Evolutionary conservation across 2,888 invertebrate species (phyloP), one percentile per base, ranked within the genome.

Genomic region (Eudemis profundana): DNA sequence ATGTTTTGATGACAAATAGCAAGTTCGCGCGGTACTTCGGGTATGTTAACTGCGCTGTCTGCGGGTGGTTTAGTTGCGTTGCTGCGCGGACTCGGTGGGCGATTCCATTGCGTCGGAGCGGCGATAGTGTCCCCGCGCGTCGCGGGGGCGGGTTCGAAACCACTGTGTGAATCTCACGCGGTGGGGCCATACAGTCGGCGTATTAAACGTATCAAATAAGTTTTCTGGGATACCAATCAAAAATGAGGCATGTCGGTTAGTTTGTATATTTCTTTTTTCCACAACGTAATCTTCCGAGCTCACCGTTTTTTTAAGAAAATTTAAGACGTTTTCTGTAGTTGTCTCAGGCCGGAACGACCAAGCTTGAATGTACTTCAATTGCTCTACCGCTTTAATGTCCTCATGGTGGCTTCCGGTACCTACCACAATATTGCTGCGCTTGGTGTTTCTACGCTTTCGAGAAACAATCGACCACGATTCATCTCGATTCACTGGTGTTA

Each of bases 121-220:
- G 4, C 23, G 47, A 5, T n/a, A 2, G 47, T 3, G 23, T 1
- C 23, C 47, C 23, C 47, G 47, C 47, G 21, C 47, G 21, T 27
- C 14, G 49, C 49, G 49, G 49, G 27, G 47, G n/a, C 27, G n/a
- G 47, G 10, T 49, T 8, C 27, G 49, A 49, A 49, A 49, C 44
- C 44, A 44, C 44, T 44, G 8, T 2, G 44, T 44, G 44, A 44
- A 44, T 19, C 19, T 17, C 2, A 44, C 44, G 19, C 44, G 44
- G 4, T 8, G 36, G 3, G 36, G 36, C 36, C 36, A 36, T 10
- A 36, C 36, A 8, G 36, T 5, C 2, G 36, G 44, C 17, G 44
- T 15, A n/a, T 44, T 44, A 19, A 44, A 44, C 1, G 1, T 44
- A 8, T 17, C 44, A 44, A 15, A 44, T 10, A 44, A 10, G 19